Percentiles rank a stretch among this genome's conserved stretches.
phyloP scores from a whole-genome alignment of 2,113 vertebrate species.

The Prolemur simus region DNA sequence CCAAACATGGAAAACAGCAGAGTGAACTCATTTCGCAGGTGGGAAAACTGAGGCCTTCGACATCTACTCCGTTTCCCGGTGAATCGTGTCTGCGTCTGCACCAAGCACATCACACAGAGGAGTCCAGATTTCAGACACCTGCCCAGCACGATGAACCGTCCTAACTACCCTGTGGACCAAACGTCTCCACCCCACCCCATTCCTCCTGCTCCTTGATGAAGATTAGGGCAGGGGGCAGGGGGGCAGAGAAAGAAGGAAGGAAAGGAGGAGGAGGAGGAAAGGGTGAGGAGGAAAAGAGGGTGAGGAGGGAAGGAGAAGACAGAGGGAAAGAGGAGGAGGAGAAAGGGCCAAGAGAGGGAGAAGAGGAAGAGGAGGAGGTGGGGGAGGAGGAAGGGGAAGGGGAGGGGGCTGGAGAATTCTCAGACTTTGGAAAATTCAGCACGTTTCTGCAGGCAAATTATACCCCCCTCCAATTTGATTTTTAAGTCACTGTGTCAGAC shows the following conservation, averaged over 20 bases:
- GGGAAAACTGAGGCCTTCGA: not conserved
- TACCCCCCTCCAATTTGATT: not conserved
- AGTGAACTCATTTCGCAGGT: not conserved
- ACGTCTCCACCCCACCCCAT: not conserved
- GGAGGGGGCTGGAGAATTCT: not conserved
- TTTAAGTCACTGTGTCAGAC: not conserved
- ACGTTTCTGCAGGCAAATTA: not conserved
- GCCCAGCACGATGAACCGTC: not conserved
- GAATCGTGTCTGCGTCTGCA: fast-evolving
- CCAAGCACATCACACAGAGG: fast-evolving
- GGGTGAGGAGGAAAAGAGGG: not conserved
- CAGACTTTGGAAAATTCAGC: not conserved
- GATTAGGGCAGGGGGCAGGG: fast-evolving
- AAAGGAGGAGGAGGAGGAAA: too few species aligned
- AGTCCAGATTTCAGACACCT: not conserved
- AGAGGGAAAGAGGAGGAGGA: not conserved
- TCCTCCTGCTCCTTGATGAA: not conserved
- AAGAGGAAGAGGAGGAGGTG: too few species aligned
- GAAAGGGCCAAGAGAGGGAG: too few species aligned
- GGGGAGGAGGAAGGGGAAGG: not conserved
- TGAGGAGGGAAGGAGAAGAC: not conserved
- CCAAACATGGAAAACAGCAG: not conserved
- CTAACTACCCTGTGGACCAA: too few species aligned
- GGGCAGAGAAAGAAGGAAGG: not conserved
- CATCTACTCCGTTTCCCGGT: not conserved